Conservation (phyloP, 2,113 vertebrate genomes). For the Myxocyprinus asiaticus region DNA sequence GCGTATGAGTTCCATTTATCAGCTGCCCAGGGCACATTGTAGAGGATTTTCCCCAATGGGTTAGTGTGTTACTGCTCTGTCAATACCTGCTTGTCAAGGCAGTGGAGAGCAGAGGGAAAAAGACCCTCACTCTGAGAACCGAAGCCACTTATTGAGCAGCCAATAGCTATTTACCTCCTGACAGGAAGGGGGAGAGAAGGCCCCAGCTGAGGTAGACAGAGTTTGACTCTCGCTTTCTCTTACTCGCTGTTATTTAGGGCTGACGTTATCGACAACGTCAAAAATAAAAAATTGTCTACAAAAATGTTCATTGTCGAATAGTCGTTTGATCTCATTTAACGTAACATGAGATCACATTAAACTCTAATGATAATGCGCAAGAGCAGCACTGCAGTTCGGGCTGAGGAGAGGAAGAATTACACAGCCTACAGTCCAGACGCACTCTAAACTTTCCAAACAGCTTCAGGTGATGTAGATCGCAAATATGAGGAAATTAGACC, state of each 20-base stretch:
- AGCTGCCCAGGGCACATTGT: conserved; percentile 80
- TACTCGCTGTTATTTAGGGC: background rate
- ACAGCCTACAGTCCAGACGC: too few species aligned
- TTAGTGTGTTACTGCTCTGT: conserved; percentile 95
- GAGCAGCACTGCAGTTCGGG: too few species aligned
- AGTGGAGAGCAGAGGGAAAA: conserved; percentile 76
- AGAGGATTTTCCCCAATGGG: conserved; percentile 84
- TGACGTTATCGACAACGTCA: too few species aligned
- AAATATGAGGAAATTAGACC: too few species aligned
- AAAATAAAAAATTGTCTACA: too few species aligned
- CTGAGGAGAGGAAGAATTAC: too few species aligned
- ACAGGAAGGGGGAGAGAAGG: conserved; percentile 75
- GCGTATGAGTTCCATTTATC: conserved; percentile 79
- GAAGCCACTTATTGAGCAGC: conserved; percentile 98
- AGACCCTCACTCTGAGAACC: conserved; percentile 84
- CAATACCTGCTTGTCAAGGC: conserved; percentile 93
- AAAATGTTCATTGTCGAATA: too few species aligned
- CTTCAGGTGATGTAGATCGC: too few species aligned
- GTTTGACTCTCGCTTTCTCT: conserved; percentile 48
- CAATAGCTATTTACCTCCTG: conserved; percentile 98
- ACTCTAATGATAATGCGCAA: too few species aligned
- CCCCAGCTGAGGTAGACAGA: conserved; percentile 57
- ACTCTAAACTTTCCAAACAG: too few species aligned
- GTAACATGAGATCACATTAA: too few species aligned
- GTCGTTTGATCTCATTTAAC: too few species aligned